A percentile compares a stretch with the other conserved stretches of the same genome.
Conservation (phyloP, 2,888 invertebrate species). For the Lordiphosa andalusiaca region DNA sequence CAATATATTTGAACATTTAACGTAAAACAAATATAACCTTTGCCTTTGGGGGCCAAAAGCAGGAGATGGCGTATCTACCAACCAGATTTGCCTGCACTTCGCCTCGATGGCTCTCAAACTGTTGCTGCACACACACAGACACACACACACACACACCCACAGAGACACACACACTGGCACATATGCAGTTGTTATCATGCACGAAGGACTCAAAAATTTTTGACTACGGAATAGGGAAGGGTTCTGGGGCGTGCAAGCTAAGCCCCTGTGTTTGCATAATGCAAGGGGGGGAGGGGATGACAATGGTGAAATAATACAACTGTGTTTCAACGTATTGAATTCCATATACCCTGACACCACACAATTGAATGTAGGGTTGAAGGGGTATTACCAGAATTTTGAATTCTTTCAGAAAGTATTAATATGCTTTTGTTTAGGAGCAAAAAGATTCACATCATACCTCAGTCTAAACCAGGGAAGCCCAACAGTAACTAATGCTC, state of each 20-base stretch:
- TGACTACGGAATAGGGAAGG: slow-evolving; percentile 31
- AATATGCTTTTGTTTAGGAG: too few species aligned
- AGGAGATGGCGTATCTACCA: not conserved
- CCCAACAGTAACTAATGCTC: too few species aligned
- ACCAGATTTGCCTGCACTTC: slow-evolving; percentile 35
- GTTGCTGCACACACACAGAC: slow-evolving; percentile 42
- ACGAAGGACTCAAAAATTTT: slow-evolving; percentile 65
- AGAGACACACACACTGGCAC: not conserved
- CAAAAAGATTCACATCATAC: too few species aligned
- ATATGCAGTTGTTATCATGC: slow-evolving; percentile 68
- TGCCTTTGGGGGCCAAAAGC: slow-evolving; percentile 36
- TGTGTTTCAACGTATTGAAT: too few species aligned
- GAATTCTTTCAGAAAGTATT: too few species aligned
- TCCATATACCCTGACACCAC: too few species aligned
- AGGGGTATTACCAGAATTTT: too few species aligned
- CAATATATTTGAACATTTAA: slow-evolving; percentile 76
- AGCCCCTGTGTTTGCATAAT: slow-evolving; percentile 58
- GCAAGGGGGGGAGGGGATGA: slow-evolving; percentile 54
- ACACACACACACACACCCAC: not conserved
- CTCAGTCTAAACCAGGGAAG: too few species aligned
- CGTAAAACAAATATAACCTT: slow-evolving; percentile 79
- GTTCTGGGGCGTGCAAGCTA: slow-evolving; percentile 37
- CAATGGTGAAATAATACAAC: too few species aligned
- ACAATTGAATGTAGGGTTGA: too few species aligned
- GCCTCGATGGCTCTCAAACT: slow-evolving; percentile 71